A percentile compares a stretch with the other conserved stretches of the same genome.
Evolutionary conservation across 2,888 invertebrate genomes (phyloP).

Genomic region (Strigamia maritima): DNA sequence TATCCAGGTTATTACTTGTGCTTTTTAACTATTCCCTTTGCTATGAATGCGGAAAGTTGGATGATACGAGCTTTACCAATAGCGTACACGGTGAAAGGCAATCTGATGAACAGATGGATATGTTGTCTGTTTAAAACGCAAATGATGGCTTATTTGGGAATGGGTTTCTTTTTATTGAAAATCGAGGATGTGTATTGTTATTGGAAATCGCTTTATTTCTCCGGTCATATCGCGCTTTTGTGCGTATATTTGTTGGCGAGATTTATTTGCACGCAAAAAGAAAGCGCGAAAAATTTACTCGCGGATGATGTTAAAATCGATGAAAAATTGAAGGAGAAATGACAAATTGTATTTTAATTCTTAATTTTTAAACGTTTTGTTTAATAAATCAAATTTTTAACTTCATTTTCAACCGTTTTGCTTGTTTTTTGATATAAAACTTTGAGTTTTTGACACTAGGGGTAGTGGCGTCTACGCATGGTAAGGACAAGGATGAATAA

Average conservation of each 20-base stretch:
- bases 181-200: slow-evolving; percentile 65
- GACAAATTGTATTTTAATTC: not conserved
- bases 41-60: slow-evolving; percentile 80
- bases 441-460: not conserved
- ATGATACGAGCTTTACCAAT: slow-evolving; percentile 64
- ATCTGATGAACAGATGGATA: slow-evolving; percentile 63
- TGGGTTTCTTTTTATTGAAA: slow-evolving; percentile 78
- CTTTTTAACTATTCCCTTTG: slow-evolving; percentile 82
- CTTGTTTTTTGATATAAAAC: not conserved
- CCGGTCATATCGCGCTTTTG: slow-evolving; percentile 59
- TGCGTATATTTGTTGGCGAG: slow-evolving; percentile 45
- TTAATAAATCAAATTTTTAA: not conserved
- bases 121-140: slow-evolving; percentile 80
- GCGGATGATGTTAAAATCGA: not conserved
- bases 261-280: slow-evolving; percentile 15
- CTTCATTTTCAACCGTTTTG: not conserved
- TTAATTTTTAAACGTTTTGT: not conserved
- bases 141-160: slow-evolving; percentile 83
- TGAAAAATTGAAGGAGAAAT: not conserved
- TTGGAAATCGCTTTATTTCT: slow-evolving; percentile 66
- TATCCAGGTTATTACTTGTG: slow-evolving; percentile 92
- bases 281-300: not conserved
- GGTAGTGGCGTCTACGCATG: not conserved
- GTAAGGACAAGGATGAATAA: too few species aligned
- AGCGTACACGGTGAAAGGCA: slow-evolving; percentile 55